Conservation (phyloP, 2,888 invertebrate species). For the Clunio marinus region DNA sequence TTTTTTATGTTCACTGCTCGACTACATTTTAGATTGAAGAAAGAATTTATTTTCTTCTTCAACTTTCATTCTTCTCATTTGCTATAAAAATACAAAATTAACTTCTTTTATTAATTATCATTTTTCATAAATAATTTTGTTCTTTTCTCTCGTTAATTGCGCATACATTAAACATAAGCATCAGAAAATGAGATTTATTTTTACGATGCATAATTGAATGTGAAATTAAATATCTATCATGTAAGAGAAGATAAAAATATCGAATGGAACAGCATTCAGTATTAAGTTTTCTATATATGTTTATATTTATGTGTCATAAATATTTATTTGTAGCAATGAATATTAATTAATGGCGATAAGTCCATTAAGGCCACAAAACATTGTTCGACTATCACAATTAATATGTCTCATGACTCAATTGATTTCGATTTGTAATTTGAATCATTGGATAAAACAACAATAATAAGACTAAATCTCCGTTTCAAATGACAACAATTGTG, state of each 20-base stretch:
- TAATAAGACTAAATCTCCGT: too few relatives aligned
- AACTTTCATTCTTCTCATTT: not conserved
- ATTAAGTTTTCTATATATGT: not conserved
- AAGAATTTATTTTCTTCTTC: too few relatives aligned
- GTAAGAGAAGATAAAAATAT: not conserved
- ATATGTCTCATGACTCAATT: not conserved
- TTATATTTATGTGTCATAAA: not conserved
- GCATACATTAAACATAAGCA: not conserved
- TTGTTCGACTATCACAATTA: not conserved
- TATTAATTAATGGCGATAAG: slow-evolving; percentile 17
- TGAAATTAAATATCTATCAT: not conserved
- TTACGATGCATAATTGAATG: not conserved
- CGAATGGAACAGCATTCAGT: not conserved
- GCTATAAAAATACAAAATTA: not conserved
- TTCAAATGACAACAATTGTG: too few relatives aligned
- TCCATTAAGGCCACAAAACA: slow-evolving; percentile 11
- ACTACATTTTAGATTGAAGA: too few relatives aligned
- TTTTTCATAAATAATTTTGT: not conserved
- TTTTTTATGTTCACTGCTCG: too few relatives aligned
- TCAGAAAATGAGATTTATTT: not conserved
- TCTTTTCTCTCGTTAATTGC: not conserved
- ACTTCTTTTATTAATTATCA: not conserved
- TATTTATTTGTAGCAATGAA: slow-evolving; percentile 23
- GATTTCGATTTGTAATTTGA: not conserved
- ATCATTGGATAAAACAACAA: too few relatives aligned